These are phyloP conservation scores for Empis stercorea DNA, from an alignment of 2,888 invertebrate species.

Conservation along the genomic window DNA sequence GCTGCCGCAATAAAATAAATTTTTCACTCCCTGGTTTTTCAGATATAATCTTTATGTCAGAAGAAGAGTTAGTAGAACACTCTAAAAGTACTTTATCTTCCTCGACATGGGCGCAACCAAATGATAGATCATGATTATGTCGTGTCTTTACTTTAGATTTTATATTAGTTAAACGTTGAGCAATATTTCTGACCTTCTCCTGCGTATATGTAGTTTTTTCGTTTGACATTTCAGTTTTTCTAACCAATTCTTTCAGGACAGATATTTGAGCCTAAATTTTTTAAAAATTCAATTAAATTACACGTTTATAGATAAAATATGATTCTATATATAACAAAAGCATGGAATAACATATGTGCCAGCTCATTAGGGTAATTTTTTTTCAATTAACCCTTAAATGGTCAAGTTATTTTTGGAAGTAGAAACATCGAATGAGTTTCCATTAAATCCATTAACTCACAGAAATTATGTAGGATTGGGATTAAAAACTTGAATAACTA, in stretches of 20 bases:
- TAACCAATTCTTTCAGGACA: conserved; percentile 26
- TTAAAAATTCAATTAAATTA: too few relatives aligned
- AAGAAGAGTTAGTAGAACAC: neutral
- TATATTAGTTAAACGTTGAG: conserved; percentile 23
- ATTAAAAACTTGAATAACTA: too few relatives aligned
- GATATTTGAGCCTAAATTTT: conserved; percentile 25
- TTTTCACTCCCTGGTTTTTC: conserved; percentile 40
- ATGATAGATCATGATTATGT: conserved; percentile 15
- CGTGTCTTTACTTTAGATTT: conserved; percentile 25
- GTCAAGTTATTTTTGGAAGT: too few relatives aligned
- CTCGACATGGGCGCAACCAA: neutral
- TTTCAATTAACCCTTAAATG: too few relatives aligned
- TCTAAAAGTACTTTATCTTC: neutral
- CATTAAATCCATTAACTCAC: too few relatives aligned
- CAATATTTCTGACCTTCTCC: conserved; percentile 28
- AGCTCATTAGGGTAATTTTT: too few relatives aligned
- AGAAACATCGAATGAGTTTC: too few relatives aligned
- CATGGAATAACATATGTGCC: too few relatives aligned
- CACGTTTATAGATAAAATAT: too few relatives aligned
- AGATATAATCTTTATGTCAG: conserved; percentile 7
- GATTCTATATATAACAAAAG: too few relatives aligned
- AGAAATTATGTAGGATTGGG: too few relatives aligned
- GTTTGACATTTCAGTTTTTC: conserved; percentile 25
- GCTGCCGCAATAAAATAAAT: conserved; percentile 39
- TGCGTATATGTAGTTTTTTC: conserved; percentile 25